Base-by-base conservation (phyloP, 1,140 invertebrate genomes). In the Papilio xuthus region DNA sequence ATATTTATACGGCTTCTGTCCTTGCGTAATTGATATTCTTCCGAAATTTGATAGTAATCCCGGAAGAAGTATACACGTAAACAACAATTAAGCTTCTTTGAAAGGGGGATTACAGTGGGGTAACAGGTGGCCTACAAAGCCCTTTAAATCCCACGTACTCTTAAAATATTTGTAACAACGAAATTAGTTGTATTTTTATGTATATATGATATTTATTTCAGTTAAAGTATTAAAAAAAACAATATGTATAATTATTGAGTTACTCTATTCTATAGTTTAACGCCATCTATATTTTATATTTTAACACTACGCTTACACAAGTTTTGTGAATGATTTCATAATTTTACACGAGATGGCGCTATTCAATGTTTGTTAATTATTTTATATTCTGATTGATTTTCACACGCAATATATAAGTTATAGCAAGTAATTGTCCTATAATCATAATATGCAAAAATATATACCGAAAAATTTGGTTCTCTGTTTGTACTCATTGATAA, bases 251-350 rank as follows among this genome's bases (percentile, higher is more conserved):
- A 63, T 10, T 50, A 15, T 13, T 50, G 6, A 2, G 2, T 3
- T 32, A 50, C 10, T 63, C 23, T 63, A 28, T 63, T 20, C 26
- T 28, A 15, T 15, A 9, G 60, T 63, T 53, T 67, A 67, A 67
- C 60, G 60, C 78, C 78, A 79, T 79, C 78, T 79, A 67, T 74
- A 56, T 56, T 41, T 32, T 18, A n/a, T n/a, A n/a, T n/a, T n/a
- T n/a, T 26, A 15, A 28, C 13, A 67, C 13, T 15, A 10, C 12
- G 26, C 26, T 32, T 28, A 32, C 26, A 67, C 13, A 7, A 28
- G 26, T 26, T 67, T 15, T 67, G 60, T 53, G 8, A 67, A 67
- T 67, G 13, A 63, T 26, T 63, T 67, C 12, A 32, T 63, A 28
- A 67, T 67, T 10, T 12, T 28, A 28, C 60, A 67, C 26, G 12